Evolutionary conservation across 2,888 invertebrate genomes (phyloP).

Genomic region (Ophioninae sp.): DNA sequence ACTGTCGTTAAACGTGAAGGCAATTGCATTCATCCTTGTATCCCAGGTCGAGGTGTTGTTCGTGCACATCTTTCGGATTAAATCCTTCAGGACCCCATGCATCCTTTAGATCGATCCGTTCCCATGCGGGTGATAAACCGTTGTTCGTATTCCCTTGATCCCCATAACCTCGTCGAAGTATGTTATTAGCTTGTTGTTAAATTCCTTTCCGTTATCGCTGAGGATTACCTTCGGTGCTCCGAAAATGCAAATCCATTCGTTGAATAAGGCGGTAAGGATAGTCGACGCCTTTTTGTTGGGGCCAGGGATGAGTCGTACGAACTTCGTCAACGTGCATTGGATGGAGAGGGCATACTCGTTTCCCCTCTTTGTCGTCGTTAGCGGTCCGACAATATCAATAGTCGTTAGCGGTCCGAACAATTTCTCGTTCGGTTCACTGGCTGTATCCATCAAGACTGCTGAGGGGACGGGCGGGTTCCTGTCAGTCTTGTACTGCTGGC

Average conservation of each 20-base stretch:
- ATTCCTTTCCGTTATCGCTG: slow-evolving; percentile 21
- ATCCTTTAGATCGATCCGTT: slow-evolving; percentile 42
- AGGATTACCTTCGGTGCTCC: slow-evolving; percentile 27
- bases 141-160: slow-evolving; percentile 12
- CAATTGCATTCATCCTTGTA: slow-evolving; percentile 19
- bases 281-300: slow-evolving; percentile 63
- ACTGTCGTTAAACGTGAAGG: slow-evolving; percentile 40
- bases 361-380: slow-evolving; percentile 42
- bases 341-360: slow-evolving; percentile 65
- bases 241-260: slow-evolving; percentile 39
- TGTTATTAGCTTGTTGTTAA: slow-evolving; percentile 35
- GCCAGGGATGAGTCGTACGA: slow-evolving; percentile 63
- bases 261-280: slow-evolving; percentile 32
- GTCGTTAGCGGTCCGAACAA: no score
- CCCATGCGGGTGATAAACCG: slow-evolving; percentile 37
- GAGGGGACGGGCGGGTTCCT: slow-evolving; percentile 24
- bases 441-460: slow-evolving; percentile 37
- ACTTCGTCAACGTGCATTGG: slow-evolving; percentile 49
- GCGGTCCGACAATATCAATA: slow-evolving; percentile 54
- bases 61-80: slow-evolving; percentile 33
- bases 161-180: slow-evolving; percentile 31
- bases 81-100: slow-evolving; percentile 36
- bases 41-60: slow-evolving; percentile 34
- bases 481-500: no score
- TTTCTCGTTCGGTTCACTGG: slow-evolving; percentile 41